Evolutionary conservation across 2,113 vertebrate genomes (phyloP), one percentile per base, ranked within the genome.

Genomic region (Phaethornis superciliosus): DNA sequence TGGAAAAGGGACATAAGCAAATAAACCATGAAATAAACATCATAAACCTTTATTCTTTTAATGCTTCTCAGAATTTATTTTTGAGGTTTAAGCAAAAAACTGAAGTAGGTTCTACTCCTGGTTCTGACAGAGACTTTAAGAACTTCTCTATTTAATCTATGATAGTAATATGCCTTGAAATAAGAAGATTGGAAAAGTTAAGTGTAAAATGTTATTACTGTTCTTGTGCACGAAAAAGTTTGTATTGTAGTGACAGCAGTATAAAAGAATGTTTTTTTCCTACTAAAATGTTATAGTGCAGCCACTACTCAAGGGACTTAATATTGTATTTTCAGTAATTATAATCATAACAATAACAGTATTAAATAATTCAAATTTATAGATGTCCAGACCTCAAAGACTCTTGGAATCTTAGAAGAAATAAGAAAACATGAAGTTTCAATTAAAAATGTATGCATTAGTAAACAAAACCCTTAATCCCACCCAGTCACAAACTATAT

Each of bases 201-300:
- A 89, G n/a, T 64, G 42, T 17, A 80, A 93, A 88, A 18, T 27
- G 52, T 51, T 80, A 44, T 63, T 91, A 46, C 82, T 89, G 4
- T 78, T 89, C 13, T n/a, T 85, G 24, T 55, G 37, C n/a, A 44
- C 58, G 14, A 78, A 88, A 89, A 42, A 3, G 1, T 55, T 78
- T 77, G 33, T 10, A 30, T 44, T 85, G 32, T 49, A 91, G 56
- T 49, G 40, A 75, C 28, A 54, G 14, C 32, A 88, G 18, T 63
- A 55, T 44, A 79, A 92, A 85, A 81, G 32, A 82, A 82, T n/a
- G 81, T 88, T 76, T 95, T 15, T 27, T 77, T 90, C 89, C 62
- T 65, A 46, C 9, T 88, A 70, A 79, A 81, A 79, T 3, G 9
- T 85, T 92, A 35, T 62, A 72, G 63, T 92, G n/a, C 33, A 86